Evolutionary conservation across 2,888 invertebrate genomes (phyloP), one percentile per base, ranked within the genome.

Genomic region (Platycheirus albimanus): DNA sequence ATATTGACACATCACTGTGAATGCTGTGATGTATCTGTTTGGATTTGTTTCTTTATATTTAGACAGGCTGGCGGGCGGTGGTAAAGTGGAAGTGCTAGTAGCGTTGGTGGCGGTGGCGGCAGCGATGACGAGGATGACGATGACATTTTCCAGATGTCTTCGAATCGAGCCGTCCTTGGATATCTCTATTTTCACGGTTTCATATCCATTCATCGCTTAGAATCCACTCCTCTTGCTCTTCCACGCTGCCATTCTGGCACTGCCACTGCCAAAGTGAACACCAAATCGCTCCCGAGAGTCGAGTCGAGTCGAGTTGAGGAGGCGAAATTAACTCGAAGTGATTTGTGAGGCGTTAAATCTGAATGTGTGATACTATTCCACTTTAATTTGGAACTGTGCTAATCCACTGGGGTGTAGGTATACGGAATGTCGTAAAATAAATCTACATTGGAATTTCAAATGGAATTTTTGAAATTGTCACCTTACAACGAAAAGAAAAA

Each of bases 401-500:
- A 78, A 83, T 83, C 78, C 78, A 78, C 72, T 78, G 30, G 64
- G 74, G 69, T n/a, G n/a, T 69, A 13, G 38, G 52, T 54, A 5
- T 4, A 0, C 41, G 61, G 45, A 45, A 38, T 64, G 49, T 13
- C 20, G 36, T 83, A 64, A 83, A 74, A 83, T 78, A 83, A 77
- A 83, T 78, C 58, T 43, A 30, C 72, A 51, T 56, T 51, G 78
- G 83, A 83, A 83, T 78, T 83, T 74, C 51, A 74, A 74, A 63
- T 72, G 83, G 83, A 83, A 83, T 83, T 74, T 83, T 69, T 52
- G 56, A 78, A 77, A 69, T 72, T 83, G 83, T 83, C 83, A 83
- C 78, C 72, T 83, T 74, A 69, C 64, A 61, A 69, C 78, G n/a
- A n/a, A n/a, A n/a, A 45, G 30, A 33, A 45, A 45, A 33, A 45